Evolutionary conservation across 2,888 invertebrate species (phyloP).

Genomic region (Hedya salicella): DNA sequence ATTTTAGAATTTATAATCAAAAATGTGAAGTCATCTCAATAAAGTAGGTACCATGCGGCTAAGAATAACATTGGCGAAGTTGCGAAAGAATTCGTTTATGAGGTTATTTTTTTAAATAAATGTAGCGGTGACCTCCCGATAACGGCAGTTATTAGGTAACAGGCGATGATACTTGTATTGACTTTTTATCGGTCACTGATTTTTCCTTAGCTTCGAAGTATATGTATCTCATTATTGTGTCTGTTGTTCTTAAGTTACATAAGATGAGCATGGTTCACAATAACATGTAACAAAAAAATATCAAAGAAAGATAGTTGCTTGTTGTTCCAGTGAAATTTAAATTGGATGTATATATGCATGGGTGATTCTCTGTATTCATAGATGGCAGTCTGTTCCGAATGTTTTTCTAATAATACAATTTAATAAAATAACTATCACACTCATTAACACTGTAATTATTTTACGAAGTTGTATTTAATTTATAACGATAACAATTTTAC

Average conservation of each 20-base stretch:
- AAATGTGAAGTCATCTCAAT: slow-evolving; percentile 33
- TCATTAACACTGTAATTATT: too few relatives aligned
- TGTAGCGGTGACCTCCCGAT: background rate
- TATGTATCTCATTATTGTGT: background rate
- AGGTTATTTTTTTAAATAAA: slow-evolving; percentile 15
- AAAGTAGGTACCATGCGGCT: slow-evolving; percentile 9
- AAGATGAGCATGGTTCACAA: background rate
- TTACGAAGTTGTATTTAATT: too few relatives aligned
- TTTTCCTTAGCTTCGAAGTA: background rate
- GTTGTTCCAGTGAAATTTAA: too few relatives aligned
- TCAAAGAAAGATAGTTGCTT: too few relatives aligned
- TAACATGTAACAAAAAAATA: too few relatives aligned
- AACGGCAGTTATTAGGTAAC: background rate
- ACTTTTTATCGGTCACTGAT: background rate
- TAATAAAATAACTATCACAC: too few relatives aligned
- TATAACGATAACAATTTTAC: too few relatives aligned
- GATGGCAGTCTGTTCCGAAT: too few relatives aligned
- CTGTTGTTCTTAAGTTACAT: background rate
- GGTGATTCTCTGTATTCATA: too few relatives aligned
- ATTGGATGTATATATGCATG: too few relatives aligned
- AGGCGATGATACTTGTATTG: slow-evolving; percentile 3
- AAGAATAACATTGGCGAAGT: slow-evolving; percentile 12
- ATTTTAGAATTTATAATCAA: slow-evolving; percentile 44
- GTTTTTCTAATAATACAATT: too few relatives aligned
- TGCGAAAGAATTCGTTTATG: slow-evolving; percentile 2